phyloP scores from a whole-genome alignment of 2,113 vertebrate species.

The Muntiacus muntjak region DNA sequence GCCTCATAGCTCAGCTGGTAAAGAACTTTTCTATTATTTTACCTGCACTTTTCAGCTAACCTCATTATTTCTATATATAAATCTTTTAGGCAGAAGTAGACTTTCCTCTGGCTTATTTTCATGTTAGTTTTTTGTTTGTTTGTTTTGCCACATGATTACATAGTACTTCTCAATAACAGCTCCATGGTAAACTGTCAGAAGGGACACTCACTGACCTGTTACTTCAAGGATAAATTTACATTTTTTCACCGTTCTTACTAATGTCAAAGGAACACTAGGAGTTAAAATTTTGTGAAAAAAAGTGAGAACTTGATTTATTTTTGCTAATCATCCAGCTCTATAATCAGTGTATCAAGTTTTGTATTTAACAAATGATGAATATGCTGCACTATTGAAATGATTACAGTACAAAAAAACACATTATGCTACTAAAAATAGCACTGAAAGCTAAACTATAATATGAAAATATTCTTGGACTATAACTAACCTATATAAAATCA shows the following conservation, averaged over 20 bases:
- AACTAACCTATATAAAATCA: not conserved
- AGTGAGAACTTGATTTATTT: not conserved
- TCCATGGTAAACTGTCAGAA: not conserved
- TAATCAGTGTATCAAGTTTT: not conserved
- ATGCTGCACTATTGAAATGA: not conserved
- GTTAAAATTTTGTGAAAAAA: slow-evolving; percentile 16
- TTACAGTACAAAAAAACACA: not conserved
- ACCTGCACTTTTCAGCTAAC: not conserved
- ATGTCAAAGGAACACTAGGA: not conserved
- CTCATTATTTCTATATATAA: not conserved
- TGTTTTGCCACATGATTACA: not conserved
- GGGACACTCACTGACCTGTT: not conserved
- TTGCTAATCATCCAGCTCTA: not conserved
- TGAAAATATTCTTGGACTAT: not conserved
- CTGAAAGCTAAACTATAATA: not conserved
- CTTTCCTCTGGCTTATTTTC: not conserved
- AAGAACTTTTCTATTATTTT: not conserved
- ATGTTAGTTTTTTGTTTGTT: not conserved
- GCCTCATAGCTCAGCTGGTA: not conserved
- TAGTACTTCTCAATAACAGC: not conserved
- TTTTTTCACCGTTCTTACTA: not conserved
- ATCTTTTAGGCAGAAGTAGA: not conserved
- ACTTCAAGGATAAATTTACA: not conserved
- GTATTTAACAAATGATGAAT: not conserved
- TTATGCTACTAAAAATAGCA: not conserved